Conservation (phyloP, 2,888 invertebrate genomes). For the Podabrus alpinus region DNA sequence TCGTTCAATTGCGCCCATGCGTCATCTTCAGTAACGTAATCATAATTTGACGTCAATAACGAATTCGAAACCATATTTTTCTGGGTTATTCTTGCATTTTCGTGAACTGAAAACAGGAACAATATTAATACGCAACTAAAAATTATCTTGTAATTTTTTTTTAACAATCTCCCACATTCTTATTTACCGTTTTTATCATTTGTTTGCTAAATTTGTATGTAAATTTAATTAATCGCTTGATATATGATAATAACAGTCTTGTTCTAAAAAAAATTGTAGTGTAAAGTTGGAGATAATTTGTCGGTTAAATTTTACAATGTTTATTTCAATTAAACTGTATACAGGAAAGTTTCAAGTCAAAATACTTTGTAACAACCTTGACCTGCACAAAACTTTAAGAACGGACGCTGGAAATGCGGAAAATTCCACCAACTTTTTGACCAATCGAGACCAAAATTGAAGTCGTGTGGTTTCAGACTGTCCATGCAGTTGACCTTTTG, state of each 20-base stretch:
- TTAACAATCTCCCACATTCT: conserved; percentile 13
- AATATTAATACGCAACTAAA: conserved; percentile 1
- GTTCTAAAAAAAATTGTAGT: conserved; percentile 15
- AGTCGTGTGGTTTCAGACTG: too few species aligned
- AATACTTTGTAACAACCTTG: background rate
- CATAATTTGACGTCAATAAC: background rate
- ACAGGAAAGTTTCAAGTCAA: background rate
- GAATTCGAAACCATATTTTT: background rate
- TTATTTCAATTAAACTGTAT: background rate
- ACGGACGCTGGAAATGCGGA: too few species aligned
- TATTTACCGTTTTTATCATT: conserved; percentile 24
- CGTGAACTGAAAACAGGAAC: background rate
- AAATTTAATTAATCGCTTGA: conserved; percentile 21
- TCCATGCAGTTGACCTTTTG: too few species aligned
- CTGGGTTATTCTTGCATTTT: background rate
- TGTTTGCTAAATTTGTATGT: conserved; percentile 25
- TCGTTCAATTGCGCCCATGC: conserved; percentile 16
- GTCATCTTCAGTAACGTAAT: conserved; percentile 7
- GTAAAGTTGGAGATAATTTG: background rate
- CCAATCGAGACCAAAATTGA: too few species aligned
- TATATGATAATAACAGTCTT: conserved; percentile 20
- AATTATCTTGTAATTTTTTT: conserved; percentile 16
- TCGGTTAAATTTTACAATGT: background rate
- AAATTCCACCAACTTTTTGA: too few species aligned
- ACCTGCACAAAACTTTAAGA: background rate